A percentile compares a stretch with the other conserved stretches of the same genome.
Conservation (phyloP, 2,797 vertebrate genomes). For the Cichlasoma orientale region DNA sequence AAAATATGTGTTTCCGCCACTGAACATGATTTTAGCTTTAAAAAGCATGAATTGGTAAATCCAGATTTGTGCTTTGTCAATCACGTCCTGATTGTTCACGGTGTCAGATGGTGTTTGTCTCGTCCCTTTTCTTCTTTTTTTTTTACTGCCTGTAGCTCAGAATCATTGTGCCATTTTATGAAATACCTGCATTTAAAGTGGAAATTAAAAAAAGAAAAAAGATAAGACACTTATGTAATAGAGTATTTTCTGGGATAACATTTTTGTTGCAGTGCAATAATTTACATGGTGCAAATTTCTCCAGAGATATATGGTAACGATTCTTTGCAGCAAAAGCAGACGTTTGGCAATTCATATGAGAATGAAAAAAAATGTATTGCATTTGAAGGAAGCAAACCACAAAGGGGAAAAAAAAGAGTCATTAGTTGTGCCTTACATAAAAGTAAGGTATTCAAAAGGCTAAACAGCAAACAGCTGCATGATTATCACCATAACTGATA, state of each 20-base stretch:
- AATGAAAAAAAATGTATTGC: neutral
- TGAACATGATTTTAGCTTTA: slow-evolving; percentile 33
- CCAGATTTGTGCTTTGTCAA: slow-evolving; percentile 36
- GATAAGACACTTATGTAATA: neutral
- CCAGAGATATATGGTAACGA: neutral
- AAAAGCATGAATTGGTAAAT: slow-evolving; percentile 27
- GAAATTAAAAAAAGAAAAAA: neutral
- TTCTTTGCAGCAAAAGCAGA: slow-evolving; percentile 20
- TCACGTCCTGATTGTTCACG: slow-evolving; percentile 8
- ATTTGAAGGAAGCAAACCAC: slow-evolving; percentile 8
- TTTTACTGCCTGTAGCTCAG: slow-evolving; percentile 3
- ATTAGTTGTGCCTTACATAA: slow-evolving; percentile 41
- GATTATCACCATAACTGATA: slow-evolving; percentile 38
- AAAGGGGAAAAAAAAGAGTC: slow-evolving; percentile 49
- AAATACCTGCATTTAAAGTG: neutral
- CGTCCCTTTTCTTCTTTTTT: neutral
- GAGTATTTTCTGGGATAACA: neutral
- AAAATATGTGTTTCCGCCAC: slow-evolving; percentile 40
- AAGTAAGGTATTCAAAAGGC: slow-evolving; percentile 55
- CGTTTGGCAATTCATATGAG: slow-evolving; percentile 1
- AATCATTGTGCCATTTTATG: neutral
- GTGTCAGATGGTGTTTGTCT: slow-evolving; percentile 23
- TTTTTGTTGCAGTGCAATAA: neutral
- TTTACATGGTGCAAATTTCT: neutral
- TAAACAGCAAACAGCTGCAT: slow-evolving; percentile 36